Base-by-base conservation (phyloP, 2,113 vertebrate species). In the Prochilodus magdalenae region DNA sequence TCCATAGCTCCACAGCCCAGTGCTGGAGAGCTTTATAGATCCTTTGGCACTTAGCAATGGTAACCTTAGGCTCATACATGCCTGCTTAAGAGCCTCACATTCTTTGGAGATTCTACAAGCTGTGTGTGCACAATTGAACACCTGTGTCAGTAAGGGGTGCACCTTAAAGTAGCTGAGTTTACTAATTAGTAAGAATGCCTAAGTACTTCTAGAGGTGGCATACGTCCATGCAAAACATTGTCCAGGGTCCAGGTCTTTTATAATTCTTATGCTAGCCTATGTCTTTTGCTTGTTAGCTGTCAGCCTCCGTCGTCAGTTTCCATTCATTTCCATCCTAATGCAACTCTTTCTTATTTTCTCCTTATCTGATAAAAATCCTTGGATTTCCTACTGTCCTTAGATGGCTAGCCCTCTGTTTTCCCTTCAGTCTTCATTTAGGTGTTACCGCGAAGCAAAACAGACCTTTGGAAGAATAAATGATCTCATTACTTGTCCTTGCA, bases 401-500 rank as follows among this genome's bases (percentile, higher is more conserved):
- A 57, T 22, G 2, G 20, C 53, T 8, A 57, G 20, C 4, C 33
- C 20, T 40, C 20, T 40, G 24, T 10, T 69, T 44, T 44, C 30
- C 30, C 22, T 22, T 40, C 22, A 2, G 29, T 40, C 66, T 69
- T 44, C 66, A 69, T 22, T 40, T 40, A 33, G 20, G 66, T 44
- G 33, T 40, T 40, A 14, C 66, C 12, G 12, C 6, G 44, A 40
- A n/a, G 66, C 66, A 12, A 24, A n/a, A 33, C 66, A n/a, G 33
- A 69, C 66, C 66, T 40, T 69, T 40, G n/a, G 30, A 69, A 69
- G 33, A 69, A 69, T 69, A 69, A 69, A 40, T 69, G 20, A 69
- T 69, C 30, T 69, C 65, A 67, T 67, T 67, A 67, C 65, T 67
- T 67, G 57, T 60, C 65, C 65, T 67, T 60, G n/a, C 11, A n/a